These are phyloP conservation scores for Pseudobourletiella spinata DNA, from an alignment of 1,140 invertebrate species.

Conservation along the genomic window DNA sequence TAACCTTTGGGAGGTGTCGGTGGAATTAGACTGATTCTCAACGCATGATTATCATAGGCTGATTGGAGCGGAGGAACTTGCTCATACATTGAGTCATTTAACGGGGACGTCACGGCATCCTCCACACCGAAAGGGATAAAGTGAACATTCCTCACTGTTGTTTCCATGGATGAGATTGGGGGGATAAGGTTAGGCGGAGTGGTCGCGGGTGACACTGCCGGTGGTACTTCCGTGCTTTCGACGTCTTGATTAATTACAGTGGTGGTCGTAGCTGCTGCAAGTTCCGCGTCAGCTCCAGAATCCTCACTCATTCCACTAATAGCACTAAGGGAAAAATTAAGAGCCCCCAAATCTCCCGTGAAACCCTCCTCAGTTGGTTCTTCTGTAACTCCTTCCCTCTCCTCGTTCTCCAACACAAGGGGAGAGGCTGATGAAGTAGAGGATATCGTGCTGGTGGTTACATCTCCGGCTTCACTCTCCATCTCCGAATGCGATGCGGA, in stretches of 20 bases:
- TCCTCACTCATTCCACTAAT: not conserved
- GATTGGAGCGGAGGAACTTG: not conserved
- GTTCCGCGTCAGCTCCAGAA: not conserved
- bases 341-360: not conserved
- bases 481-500: too few relatives aligned
- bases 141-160: slow-evolving; percentile 12
- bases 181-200: not conserved
- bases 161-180: slow-evolving; percentile 7
- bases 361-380: not conserved
- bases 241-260: slow-evolving; percentile 9
- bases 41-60: slow-evolving; percentile 9
- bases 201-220: not conserved
- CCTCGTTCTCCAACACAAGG: not conserved
- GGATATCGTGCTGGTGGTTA: not conserved
- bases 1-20: slow-evolving; percentile 11
- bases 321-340: not conserved
- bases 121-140: slow-evolving; percentile 33
- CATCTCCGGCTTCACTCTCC: too few relatives aligned
- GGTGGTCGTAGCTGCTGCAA: not conserved
- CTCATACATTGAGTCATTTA: not conserved
- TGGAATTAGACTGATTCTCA: slow-evolving; percentile 17
- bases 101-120: slow-evolving; percentile 20
- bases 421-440: not conserved
- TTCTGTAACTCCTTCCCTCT: not conserved
- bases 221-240: slow-evolving; percentile 3